A percentile compares a stretch with the other conserved stretches of the same genome.
Evolutionary conservation across 1,140 invertebrate species (phyloP).

Genomic region (Thalassaphorura encarpata): DNA sequence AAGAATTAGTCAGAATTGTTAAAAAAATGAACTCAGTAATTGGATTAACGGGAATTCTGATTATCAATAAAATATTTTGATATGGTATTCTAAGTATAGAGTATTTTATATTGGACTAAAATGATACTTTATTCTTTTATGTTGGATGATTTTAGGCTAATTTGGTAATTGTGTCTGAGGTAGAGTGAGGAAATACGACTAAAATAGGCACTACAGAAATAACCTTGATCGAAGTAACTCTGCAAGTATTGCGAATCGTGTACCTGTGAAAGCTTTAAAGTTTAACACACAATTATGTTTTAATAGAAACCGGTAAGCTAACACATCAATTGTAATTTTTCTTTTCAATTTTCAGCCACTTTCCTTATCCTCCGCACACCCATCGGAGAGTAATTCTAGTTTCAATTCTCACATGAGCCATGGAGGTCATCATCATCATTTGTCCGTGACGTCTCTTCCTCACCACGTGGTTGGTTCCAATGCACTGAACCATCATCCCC

Average conservation of each 20-base stretch:
- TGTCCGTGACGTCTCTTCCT: neutral
- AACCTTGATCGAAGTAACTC: neutral
- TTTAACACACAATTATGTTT: neutral
- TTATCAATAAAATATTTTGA: too few species aligned
- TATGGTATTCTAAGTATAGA: too few species aligned
- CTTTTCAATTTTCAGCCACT: neutral
- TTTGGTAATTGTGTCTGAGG: too few species aligned
- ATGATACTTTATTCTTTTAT: too few species aligned
- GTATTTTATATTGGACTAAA: too few species aligned
- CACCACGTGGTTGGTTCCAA: slow-evolving; percentile 1
- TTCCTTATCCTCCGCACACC: slow-evolving; percentile 7
- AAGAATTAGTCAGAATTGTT: too few species aligned
- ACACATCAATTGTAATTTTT: neutral
- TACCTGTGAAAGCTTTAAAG: neutral
- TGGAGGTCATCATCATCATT: slow-evolving; percentile 14
- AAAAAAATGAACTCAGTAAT: too few species aligned
- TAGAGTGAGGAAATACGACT: too few species aligned
- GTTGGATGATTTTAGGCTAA: too few species aligned
- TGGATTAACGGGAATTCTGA: too few species aligned
- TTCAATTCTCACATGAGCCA: slow-evolving; percentile 19
- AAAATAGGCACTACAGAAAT: neutral
- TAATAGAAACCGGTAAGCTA: neutral
- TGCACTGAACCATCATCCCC: slow-evolving; percentile 21
- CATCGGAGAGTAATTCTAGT: slow-evolving; percentile 9
- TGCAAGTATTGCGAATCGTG: neutral